phyloP scores from a whole-genome alignment of 1,140 invertebrate species.

The Drosophila pseudoobscura region DNA sequence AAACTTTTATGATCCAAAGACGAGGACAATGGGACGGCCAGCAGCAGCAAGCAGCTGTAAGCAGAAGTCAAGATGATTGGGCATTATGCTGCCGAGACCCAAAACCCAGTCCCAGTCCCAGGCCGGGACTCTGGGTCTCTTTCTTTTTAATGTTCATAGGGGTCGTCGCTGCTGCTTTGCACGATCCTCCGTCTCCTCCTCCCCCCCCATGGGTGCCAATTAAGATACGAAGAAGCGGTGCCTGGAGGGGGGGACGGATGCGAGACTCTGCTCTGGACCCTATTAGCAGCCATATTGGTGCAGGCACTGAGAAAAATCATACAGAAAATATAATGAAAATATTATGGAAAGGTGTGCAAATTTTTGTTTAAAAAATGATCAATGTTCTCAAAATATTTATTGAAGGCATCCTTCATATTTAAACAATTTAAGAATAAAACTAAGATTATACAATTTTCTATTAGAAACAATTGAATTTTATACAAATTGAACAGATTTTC shows the following conservation, averaged over 20 bases:
- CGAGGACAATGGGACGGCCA: slow-evolving; percentile 40
- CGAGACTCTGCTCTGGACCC: slow-evolving; percentile 20
- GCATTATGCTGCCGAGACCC: slow-evolving; percentile 28
- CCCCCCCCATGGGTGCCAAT: slow-evolving; percentile 51
- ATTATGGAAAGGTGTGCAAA: no score
- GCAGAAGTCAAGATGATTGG: slow-evolving; percentile 54
- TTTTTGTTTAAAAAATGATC: no score
- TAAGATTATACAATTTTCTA: no score
- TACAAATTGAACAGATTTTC: no score
- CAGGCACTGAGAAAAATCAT: slow-evolving; percentile 14
- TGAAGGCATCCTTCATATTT: no score
- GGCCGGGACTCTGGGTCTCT: slow-evolving; percentile 10
- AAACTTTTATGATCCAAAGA: slow-evolving; percentile 58
- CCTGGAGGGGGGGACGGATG: slow-evolving; percentile 10
- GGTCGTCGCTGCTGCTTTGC: slow-evolving; percentile 35
- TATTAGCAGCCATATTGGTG: slow-evolving; percentile 56
- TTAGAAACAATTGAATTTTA: no score
- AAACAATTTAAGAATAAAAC: no score
- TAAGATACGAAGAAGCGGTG: slow-evolving; percentile 48
- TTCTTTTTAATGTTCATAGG: slow-evolving; percentile 38
- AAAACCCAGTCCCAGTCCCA: slow-evolving; percentile 5
- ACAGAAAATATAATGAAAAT: no score
- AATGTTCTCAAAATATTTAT: no score
- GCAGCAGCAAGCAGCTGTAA: slow-evolving; percentile 48
- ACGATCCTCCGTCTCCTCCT: slow-evolving; percentile 3